Base-by-base conservation (phyloP, 2,888 invertebrate species). In the Caradrina kadenii region DNA sequence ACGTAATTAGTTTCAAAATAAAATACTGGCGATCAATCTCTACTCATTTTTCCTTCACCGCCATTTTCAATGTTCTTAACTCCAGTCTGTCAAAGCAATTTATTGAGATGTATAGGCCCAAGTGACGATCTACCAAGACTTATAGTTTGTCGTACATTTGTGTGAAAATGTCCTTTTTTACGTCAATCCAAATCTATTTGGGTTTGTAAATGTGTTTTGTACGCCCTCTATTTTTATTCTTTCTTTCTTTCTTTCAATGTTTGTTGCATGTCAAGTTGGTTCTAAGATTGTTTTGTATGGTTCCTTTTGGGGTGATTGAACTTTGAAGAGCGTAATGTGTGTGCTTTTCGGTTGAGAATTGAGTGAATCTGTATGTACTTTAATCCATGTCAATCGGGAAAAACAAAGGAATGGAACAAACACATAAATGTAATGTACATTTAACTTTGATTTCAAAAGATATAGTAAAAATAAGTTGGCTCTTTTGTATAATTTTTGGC, bases 21-120 rank as follows among this genome's bases (percentile, higher is more conserved):
- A 21, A 55, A 39, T 11, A 31, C 7, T n/a, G 10, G 5, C 55
- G 35, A 69, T 76, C 63, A 26, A 58, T 79, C 59, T 56, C 22
- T 11, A 19, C 42, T 67, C 19, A 68, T 56, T 79, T 56, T 63
- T 76, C 26, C 19, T 17, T 1, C 19, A 0, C 1, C 45, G 42
- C 66, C 17, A 63, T 69, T 77, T 64, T 67, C 58, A 53, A 55
- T 58, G 49, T 67, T 55, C 35, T 22, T 81, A 75, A 80, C 78
- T 81, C 70, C 22, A 45, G 72, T 70, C 85, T 89, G 91, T 89
- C 91, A 85, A 81, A 82, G 76, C 84, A 89, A 93, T 92, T 92
- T 93, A 93, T 92, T 89, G 89, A 91, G 91, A 92, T 81, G 84
- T 88, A 92, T 91, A 82, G 87, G 71, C 54, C 78, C 65, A 55